A percentile compares a stretch with the other conserved stretches of the same genome.
Conservation (phyloP, 2,888 invertebrate species). For the Dugesia japonica region DNA sequence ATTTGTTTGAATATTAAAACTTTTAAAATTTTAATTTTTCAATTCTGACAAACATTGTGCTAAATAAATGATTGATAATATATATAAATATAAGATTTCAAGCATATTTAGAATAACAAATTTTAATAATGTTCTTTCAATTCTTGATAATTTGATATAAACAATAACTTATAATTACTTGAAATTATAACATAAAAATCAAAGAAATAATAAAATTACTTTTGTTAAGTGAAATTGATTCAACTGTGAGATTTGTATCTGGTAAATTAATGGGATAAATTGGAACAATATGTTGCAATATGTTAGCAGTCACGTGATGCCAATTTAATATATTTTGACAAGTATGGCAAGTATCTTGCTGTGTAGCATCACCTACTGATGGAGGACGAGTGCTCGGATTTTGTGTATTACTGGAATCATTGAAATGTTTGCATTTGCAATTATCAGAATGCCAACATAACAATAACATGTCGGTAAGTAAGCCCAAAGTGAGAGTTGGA, state of each 20-base stretch:
- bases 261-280: slow-evolving; percentile 1
- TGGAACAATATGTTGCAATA: slow-evolving; percentile 15
- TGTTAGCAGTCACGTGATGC: slow-evolving; percentile 59
- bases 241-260: slow-evolving; percentile 3
- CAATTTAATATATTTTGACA: slow-evolving; percentile 58
- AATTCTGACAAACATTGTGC: too few relatives aligned
- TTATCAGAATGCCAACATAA: slow-evolving; percentile 58
- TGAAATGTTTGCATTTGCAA: slow-evolving; percentile 1
- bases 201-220: background rate
- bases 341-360: slow-evolving; percentile 21
- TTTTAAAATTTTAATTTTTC: too few relatives aligned
- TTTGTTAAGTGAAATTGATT: background rate
- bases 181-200: background rate
- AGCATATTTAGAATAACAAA: background rate
- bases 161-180: background rate
- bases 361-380: background rate
- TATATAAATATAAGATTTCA: background rate
- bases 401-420: background rate
- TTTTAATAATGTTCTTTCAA: background rate
- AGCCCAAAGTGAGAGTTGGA: slow-evolving; percentile 58
- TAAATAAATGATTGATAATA: too few relatives aligned
- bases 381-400: background rate
- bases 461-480: slow-evolving; percentile 61
- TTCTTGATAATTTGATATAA: background rate
- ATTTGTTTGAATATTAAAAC: too few relatives aligned